Evolutionary conservation across 2,888 invertebrate species (phyloP), one percentile per base, ranked within the genome.

Genomic region (Phragmatobia fuliginosa): DNA sequence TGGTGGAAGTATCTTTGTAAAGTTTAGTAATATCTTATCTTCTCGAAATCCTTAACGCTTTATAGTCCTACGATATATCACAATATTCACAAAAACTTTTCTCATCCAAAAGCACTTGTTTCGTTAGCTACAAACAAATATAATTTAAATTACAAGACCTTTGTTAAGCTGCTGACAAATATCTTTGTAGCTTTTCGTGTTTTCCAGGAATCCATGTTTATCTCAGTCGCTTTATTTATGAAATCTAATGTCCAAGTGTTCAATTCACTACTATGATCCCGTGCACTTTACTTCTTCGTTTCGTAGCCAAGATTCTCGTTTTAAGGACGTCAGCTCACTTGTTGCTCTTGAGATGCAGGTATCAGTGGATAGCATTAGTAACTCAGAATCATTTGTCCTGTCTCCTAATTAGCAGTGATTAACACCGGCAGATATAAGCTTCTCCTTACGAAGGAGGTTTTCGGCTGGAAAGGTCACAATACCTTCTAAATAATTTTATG

Each of bases 231-330:
- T 86, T 84, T 85, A 85, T 86, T 80, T 83, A 73, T 79, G 79
- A 82, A 79, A 85, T 85, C 85, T 79, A 74, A 79, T 75, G 78
- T 76, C 79, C 75, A 80, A 83, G 85, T 85, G 84, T 82, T 88
- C n/a, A n/a, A n/a, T n/a, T n/a, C n/a, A n/a, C n/a, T n/a, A n/a
- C n/a, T n/a, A n/a, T n/a, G n/a, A n/a, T n/a, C n/a, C n/a, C n/a
- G n/a, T n/a, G n/a, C n/a, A n/a, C n/a, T n/a, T n/a, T n/a, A n/a
- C n/a, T n/a, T n/a, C n/a, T n/a, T n/a, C n/a, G n/a, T n/a, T n/a
- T n/a, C n/a, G n/a, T n/a, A n/a, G n/a, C n/a, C n/a, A n/a, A n/a
- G n/a, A n/a, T n/a, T n/a, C n/a, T n/a, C n/a, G n/a, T n/a, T n/a
- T n/a, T n/a, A n/a, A n/a, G n/a, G n/a, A n/a, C n/a, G n/a, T n/a